Evolutionary conservation across 35 echinoderm and acorn worm genomes (phyloP).

Genomic region (Apostichopus parvimensis): DNA sequence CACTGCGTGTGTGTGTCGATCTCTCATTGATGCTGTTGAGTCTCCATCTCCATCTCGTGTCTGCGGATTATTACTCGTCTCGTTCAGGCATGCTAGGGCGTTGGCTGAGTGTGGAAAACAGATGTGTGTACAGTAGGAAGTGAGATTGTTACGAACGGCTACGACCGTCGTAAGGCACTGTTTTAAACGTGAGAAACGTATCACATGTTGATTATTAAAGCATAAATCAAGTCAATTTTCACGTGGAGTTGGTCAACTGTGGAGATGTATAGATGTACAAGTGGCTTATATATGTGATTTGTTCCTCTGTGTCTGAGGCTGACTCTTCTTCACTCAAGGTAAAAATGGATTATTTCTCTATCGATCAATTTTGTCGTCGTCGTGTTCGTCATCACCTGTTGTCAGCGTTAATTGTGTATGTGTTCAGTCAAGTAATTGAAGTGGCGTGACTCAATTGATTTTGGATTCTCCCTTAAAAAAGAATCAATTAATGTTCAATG

Average conservation of each 20-base stretch:
- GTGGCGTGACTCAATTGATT: not conserved
- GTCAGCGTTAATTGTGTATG: not conserved
- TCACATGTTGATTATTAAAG: not conserved
- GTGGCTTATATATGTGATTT: constrained; percentile 55
- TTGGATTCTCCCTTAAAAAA: not conserved
- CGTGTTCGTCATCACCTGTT: not conserved
- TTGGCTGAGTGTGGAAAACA: constrained; percentile 44
- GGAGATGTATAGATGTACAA: constrained; percentile 49
- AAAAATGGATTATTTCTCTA: not conserved
- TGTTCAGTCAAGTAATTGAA: not conserved
- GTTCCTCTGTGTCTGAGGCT: constrained; percentile 50
- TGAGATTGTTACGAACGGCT: not conserved
- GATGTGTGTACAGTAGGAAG: not conserved
- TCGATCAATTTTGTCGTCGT: not conserved
- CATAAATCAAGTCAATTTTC: constrained; percentile 7
- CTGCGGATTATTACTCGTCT: not conserved
- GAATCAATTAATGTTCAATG: too few species aligned
- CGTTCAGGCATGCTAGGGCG: constrained; percentile 23
- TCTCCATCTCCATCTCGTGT: not conserved
- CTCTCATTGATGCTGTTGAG: not conserved
- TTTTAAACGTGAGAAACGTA: not conserved
- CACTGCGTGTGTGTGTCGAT: not conserved
- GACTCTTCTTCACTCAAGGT: constrained; percentile 23
- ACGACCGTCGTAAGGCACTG: too few species aligned
- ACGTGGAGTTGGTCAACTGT: not conserved